Conservation (phyloP, 2,797 vertebrate species). For the Tragopan temminckii region DNA sequence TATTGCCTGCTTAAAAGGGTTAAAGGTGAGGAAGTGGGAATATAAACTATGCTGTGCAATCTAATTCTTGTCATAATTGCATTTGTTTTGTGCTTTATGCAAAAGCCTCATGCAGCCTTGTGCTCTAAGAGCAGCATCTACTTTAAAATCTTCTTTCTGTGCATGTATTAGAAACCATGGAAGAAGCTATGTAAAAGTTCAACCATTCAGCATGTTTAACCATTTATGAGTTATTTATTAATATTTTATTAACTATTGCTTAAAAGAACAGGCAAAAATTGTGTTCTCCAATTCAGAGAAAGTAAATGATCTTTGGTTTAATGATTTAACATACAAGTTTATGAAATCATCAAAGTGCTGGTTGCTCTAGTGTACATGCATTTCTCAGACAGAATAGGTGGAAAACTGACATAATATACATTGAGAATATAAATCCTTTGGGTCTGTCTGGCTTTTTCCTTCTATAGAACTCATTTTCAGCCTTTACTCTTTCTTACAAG, state of each 20-base stretch:
- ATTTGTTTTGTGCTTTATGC: conserved; percentile 16
- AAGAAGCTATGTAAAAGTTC: conserved; percentile 37
- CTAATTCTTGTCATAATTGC: conserved; percentile 49
- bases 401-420: background rate
- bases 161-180: background rate
- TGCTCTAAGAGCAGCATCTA: background rate
- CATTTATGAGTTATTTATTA: conserved; percentile 72
- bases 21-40: conserved; percentile 59
- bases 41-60: conserved; percentile 21
- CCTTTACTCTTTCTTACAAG: background rate
- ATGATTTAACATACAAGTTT: conserved; percentile 42
- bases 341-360: background rate
- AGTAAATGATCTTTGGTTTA: conserved; percentile 58
- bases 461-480: background rate
- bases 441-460: background rate
- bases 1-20: conserved; percentile 56
- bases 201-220: conserved; percentile 52
- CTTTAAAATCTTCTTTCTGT: conserved; percentile 22
- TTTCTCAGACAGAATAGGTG: background rate
- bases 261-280: conserved; percentile 63
- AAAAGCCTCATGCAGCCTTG: background rate
- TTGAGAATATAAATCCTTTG: background rate
- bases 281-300: conserved; percentile 47
- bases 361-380: background rate
- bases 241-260: conserved; percentile 73